Evolutionary conservation across 1,140 invertebrate genomes (phyloP).

Genomic region (Goniozus legneri): DNA sequence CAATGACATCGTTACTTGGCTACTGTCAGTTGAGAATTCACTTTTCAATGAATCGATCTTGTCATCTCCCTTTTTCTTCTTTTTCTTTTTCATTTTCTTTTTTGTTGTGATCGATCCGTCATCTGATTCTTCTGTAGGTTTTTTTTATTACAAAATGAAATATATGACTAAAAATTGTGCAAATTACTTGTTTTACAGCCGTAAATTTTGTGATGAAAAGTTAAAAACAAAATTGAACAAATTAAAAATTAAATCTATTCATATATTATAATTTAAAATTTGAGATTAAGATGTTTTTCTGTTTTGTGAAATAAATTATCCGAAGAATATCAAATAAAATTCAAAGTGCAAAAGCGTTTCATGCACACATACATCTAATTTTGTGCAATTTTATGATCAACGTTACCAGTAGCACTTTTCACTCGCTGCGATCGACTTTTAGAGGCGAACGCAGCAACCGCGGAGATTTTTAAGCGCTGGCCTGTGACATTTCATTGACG

Average conservation of each 20-base stretch:
- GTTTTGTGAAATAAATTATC: not conserved
- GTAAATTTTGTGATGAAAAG: too few species aligned
- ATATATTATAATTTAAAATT: too few species aligned
- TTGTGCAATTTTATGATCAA: not conserved
- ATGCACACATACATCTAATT: not conserved
- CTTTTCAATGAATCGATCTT: slow-evolving; percentile 3
- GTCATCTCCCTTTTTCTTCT: not conserved
- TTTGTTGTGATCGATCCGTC: not conserved
- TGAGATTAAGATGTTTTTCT: too few species aligned
- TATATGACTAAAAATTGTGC: too few species aligned
- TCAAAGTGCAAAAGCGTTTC: not conserved
- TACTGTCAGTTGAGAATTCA: too few species aligned
- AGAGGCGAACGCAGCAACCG: slow-evolving; percentile 30
- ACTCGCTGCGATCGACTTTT: slow-evolving; percentile 38
- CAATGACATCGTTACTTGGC: too few species aligned
- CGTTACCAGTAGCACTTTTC: slow-evolving; percentile 42
- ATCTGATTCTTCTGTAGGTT: not conserved
- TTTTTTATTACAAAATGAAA: too few species aligned
- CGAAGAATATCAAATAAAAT: not conserved
- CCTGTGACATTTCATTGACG: slow-evolving; percentile 17
- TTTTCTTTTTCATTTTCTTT: slow-evolving; percentile 3
- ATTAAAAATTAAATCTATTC: too few species aligned
- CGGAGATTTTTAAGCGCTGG: slow-evolving; percentile 35
- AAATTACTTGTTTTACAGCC: too few species aligned
- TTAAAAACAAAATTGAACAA: too few species aligned